phyloP scores from a whole-genome alignment of 2,888 invertebrate genomes.

The Sminthurides aquaticus region DNA sequence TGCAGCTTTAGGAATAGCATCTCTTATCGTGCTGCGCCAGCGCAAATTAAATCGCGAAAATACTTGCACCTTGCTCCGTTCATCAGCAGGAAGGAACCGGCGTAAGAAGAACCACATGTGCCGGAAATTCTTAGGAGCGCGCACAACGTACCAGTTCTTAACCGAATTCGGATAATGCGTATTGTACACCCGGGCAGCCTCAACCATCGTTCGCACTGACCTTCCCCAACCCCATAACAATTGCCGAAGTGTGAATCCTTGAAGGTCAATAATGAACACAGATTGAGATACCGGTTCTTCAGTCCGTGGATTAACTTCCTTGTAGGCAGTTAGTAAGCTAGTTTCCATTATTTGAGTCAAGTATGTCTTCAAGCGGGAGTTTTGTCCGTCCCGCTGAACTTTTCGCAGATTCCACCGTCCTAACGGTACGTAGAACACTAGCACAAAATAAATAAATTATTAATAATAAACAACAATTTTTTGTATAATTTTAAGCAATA shows the following conservation, averaged over 20 bases:
- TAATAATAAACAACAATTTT: background rate
- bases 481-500: too few relatives aligned
- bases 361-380: constrained; percentile 6
- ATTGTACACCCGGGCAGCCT: background rate
- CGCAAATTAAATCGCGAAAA: background rate
- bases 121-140: constrained; percentile 5
- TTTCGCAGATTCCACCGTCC: constrained; percentile 11
- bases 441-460: background rate
- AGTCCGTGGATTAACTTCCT: constrained; percentile 1
- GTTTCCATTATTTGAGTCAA: constrained; percentile 7
- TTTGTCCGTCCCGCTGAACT: constrained; percentile 7
- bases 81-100: constrained; percentile 1
- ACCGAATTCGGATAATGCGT: constrained; percentile 6
- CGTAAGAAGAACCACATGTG: constrained; percentile 3
- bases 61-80: background rate
- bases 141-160: constrained; percentile 9
- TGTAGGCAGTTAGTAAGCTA: background rate
- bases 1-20: background rate
- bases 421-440: constrained; percentile 12
- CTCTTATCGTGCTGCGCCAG: background rate
- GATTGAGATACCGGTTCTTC: constrained; percentile 1
- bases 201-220: background rate
- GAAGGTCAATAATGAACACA: constrained; percentile 10
- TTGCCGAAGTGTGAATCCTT: constrained; percentile 2
- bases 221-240: constrained; percentile 6